Evolutionary conservation across 2,888 invertebrate species (phyloP), one percentile per base, ranked within the genome.

Genomic region (Drosophila eohydei): DNA sequence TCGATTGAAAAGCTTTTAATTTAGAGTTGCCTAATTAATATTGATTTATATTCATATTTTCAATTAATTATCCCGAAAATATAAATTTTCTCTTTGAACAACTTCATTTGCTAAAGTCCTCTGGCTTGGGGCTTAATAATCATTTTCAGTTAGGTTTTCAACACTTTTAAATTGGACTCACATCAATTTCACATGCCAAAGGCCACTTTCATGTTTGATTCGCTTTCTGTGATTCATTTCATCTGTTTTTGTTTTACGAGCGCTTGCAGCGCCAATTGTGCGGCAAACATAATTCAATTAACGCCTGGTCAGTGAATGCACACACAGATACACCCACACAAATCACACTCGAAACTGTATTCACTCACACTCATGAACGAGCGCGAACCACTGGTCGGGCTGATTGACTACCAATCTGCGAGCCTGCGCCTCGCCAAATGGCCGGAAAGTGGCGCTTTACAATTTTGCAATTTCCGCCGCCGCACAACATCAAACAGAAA

Each of bases 221-320:
- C 36, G 26, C 26, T 57, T 30, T 21, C 55, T 41, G 44, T 62
- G 58, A 71, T 78, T 71, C 58, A 60, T 60, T 67, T 68, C 8
- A 32, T 46, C 26, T 55, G 75, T 44, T 66, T 70, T 71, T 71
- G 62, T 78, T 68, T 57, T 52, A 61, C 14, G 44, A 60, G 52
- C 63, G 59, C 74, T 83, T 56, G 67, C 62, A 63, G 59, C 73
- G 58, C 60, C 87, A 84, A 84, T 84, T 82, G 88, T 66, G 85
- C 79, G 88, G 83, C 85, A 84, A 87, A 84, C 79, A 84, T 84
- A 84, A 87, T 84, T 84, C 84, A 84, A 84, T 84, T 87, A 87
- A 84, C 88, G 81, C 83, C 85, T 81, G 72, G 58, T 72, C 81
- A 71, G 69, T 78, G 71, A 55, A 70, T 61, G 56, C 65, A 30